Conservation (phyloP, 2,888 invertebrate genomes). For the Ischnus inquisitorius region DNA sequence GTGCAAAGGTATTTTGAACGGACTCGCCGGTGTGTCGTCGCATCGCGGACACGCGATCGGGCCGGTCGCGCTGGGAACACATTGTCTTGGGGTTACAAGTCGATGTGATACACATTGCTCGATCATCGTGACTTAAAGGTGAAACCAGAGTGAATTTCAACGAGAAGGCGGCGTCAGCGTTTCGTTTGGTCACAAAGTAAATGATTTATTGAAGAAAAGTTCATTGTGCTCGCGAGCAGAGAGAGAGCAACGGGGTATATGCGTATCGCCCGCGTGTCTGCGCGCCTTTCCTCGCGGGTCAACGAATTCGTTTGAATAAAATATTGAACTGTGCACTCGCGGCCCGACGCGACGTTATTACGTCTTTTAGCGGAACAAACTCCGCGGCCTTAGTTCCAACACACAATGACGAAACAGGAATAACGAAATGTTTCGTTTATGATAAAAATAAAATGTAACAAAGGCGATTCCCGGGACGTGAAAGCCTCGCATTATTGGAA, state of each 20-base stretch:
- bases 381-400: no score
- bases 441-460: background rate
- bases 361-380: background rate
- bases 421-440: background rate
- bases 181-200: background rate
- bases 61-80: no score
- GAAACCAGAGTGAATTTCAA: background rate
- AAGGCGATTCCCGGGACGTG: background rate
- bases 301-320: constrained; percentile 52
- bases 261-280: background rate
- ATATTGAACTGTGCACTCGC: constrained; percentile 14
- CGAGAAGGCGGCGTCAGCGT: background rate
- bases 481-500: constrained; percentile 38
- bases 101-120: background rate
- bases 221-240: constrained; percentile 41
- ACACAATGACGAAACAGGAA: constrained; percentile 9
- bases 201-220: constrained; percentile 16
- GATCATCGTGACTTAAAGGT: background rate
- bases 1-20: background rate
- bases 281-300: background rate
- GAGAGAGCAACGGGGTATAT: background rate
- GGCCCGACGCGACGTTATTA: background rate
- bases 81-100: background rate
- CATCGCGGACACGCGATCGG: no score
- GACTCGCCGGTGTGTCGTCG: no score